Percentiles rank a stretch among this genome's conserved stretches.
phyloP scores from a whole-genome alignment of 2,888 invertebrate genomes.

The Alcis repandata region DNA sequence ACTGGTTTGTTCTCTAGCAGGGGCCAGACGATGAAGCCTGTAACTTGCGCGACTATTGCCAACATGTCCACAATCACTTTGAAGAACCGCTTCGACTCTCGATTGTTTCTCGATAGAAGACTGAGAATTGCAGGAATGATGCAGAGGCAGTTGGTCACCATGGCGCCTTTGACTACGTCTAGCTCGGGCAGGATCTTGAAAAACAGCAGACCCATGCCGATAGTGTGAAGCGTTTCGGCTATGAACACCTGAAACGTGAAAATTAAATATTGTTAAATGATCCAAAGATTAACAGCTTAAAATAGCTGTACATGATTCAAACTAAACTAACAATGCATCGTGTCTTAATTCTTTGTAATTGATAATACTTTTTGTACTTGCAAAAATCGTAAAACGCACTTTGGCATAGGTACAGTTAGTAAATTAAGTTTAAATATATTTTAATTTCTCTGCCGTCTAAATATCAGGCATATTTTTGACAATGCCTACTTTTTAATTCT shows the following conservation, averaged over 20 bases:
- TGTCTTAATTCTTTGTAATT: too few relatives aligned
- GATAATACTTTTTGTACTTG: background rate
- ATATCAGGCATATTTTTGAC: too few relatives aligned
- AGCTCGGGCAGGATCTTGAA: constrained; percentile 96
- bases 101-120: constrained; percentile 92
- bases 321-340: background rate
- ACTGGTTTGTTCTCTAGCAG: constrained; percentile 91
- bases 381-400: too few relatives aligned
- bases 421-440: too few relatives aligned
- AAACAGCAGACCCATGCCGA: constrained; percentile 95
- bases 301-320: background rate
- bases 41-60: constrained; percentile 95
- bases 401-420: too few relatives aligned
- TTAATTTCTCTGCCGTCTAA: too few relatives aligned
- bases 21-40: constrained; percentile 97
- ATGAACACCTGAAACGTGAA: constrained; percentile 88
- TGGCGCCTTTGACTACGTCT: constrained; percentile 97
- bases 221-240: constrained; percentile 95
- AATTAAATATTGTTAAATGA: background rate
- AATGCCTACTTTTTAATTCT: too few relatives aligned
- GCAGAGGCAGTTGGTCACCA: constrained; percentile 98
- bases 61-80: constrained; percentile 94
- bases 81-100: constrained; percentile 92
- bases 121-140: constrained; percentile 94
- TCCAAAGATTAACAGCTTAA: background rate